Base-by-base conservation (phyloP, 2,113 vertebrate species). In the Syngnathus floridae region DNA sequence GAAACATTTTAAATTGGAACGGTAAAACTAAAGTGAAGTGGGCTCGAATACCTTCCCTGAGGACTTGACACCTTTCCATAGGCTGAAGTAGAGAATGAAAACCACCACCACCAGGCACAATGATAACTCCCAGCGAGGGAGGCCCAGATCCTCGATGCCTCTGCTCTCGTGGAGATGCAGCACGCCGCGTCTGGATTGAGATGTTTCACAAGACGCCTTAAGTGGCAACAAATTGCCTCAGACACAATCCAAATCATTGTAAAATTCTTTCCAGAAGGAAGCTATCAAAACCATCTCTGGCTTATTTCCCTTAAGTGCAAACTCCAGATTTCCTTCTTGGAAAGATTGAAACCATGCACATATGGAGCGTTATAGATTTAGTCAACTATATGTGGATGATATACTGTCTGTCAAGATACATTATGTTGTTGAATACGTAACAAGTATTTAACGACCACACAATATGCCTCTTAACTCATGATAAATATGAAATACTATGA, bases 11-110 rank as follows among this genome's bases (percentile, higher is more conserved):
- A 13, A 3, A 7, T 74, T 4, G 37, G 37, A 57, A 26, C n/a
- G 5, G 49, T 57, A 46, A 7, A 36, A 35, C 1, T 35, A 31
- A 17, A 14, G 26, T 17, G 38, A 37, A 13, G 55, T 14, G 31
- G 37, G 0, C 0, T 36, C 5, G 12, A 31, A 31, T 93, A 98
- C 97, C 95, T 99, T 99, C 82, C 97, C 96, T 3, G 97, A 99
- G 3, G 97, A 97, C 86, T 98, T 98, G 85, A 99, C 96, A 1
- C 97, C 97, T 90, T 98, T 98, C 96, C 96, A 98, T 60, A 99
- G 88, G 82, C 96, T 98, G 82, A 99, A 99, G 88, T 93, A 99
- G 72, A 99, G 91, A 71, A 96, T 90, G 73, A 98, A 86, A 54
- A 97, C 90, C 10, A 99, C 94, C 21, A 91, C 87, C 46, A 97